Percentiles rank a stretch among this genome's conserved stretches.
Evolutionary conservation across 2,888 invertebrate species (phyloP).

Genomic region (Dione vanillae): DNA sequence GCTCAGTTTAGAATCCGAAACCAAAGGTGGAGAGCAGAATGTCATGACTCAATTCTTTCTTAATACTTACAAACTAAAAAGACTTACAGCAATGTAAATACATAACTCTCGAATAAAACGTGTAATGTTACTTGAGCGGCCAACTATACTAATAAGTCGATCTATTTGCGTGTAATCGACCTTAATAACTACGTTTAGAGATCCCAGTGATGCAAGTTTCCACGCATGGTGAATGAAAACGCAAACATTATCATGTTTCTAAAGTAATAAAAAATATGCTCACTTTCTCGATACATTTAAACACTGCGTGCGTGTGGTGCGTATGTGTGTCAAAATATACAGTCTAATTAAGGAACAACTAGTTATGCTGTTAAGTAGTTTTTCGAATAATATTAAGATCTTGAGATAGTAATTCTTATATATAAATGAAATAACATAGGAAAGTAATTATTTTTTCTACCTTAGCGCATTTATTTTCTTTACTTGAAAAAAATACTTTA

Average conservation of each 20-base stretch:
- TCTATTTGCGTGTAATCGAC: conserved; percentile 41
- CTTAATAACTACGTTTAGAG: conserved; percentile 40
- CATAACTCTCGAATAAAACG: conserved; percentile 13
- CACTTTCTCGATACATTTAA: conserved; percentile 12
- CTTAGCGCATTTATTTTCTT: too few relatives aligned
- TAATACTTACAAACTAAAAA: too few relatives aligned
- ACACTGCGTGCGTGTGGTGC: background rate
- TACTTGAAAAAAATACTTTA: too few relatives aligned
- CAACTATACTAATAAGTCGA: conserved; percentile 33
- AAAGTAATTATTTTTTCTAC: too few relatives aligned
- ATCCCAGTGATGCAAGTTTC: conserved; percentile 39
- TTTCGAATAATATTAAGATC: background rate
- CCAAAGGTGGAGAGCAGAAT: too few relatives aligned
- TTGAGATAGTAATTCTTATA: background rate
- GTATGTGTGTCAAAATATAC: background rate
- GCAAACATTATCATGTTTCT: conserved; percentile 32
- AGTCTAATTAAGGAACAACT: background rate
- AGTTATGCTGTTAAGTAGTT: background rate
- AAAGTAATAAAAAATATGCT: conserved; percentile 17
- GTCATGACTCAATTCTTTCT: too few relatives aligned
- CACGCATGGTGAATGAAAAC: conserved; percentile 32
- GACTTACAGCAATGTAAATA: background rate
- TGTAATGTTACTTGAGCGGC: background rate
- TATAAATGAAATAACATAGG: background rate
- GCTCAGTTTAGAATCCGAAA: too few relatives aligned